These are phyloP conservation scores for Jordanella pulchra DNA, from an alignment of 2,797 vertebrate species.

Conservation along the genomic window DNA sequence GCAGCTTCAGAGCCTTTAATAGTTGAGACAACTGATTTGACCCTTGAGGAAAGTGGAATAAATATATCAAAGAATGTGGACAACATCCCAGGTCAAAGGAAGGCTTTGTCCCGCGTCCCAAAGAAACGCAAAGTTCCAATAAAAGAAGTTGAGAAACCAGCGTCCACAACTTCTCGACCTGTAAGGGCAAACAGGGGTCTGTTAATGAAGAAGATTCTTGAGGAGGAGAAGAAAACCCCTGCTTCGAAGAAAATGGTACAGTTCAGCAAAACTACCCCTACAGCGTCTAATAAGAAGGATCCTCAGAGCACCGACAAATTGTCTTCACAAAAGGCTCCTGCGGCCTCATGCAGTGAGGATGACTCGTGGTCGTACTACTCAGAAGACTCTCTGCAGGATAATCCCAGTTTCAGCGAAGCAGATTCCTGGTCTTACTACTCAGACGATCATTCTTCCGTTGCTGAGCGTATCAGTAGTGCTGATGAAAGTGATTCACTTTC, in stretches of 20 bases:
- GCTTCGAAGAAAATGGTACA: constrained; percentile 8
- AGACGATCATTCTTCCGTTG: constrained; percentile 5
- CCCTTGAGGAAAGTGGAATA: neutral
- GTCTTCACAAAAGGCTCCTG: constrained; percentile 13
- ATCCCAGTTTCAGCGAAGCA: neutral
- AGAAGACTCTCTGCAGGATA: constrained; percentile 10
- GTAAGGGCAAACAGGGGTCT: constrained; percentile 52
- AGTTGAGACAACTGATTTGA: neutral
- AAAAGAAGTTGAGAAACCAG: constrained; percentile 3
- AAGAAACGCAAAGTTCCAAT: constrained; percentile 44
- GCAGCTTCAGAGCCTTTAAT: neutral
- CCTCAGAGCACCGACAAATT: neutral
- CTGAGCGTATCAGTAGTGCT: neutral
- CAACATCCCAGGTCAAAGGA: neutral
- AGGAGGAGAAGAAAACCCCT: constrained; percentile 41
- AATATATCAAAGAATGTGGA: neutral
- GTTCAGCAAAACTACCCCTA: rapidly evolving
- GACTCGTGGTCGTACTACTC: constrained; percentile 60
- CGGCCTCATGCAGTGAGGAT: constrained; percentile 38
- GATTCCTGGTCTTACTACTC: constrained; percentile 56
- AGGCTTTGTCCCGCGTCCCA: rapidly evolving
- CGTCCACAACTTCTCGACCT: constrained; percentile 8
- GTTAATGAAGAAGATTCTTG: constrained; percentile 51
- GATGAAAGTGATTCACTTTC: constrained; percentile 6
- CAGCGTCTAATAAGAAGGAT: neutral